Evolutionary conservation across 2,113 vertebrate genomes (phyloP).

Genomic region (Phalacrocorax carbo): DNA sequence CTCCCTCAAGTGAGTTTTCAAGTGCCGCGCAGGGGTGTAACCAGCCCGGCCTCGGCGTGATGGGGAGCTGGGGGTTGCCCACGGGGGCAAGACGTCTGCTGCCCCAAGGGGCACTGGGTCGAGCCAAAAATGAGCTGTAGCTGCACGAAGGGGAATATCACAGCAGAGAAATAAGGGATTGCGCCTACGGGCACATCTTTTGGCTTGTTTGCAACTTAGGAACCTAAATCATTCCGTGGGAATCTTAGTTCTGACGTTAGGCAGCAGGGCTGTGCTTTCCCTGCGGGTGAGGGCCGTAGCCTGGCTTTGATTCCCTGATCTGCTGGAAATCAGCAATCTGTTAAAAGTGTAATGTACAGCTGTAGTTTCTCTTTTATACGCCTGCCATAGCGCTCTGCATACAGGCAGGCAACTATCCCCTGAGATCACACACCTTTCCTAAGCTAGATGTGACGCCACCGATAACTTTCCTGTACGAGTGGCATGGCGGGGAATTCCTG

Average conservation of each 20-base stretch:
- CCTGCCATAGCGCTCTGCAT: not conserved
- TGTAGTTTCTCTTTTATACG: not conserved
- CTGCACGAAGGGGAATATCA: not conserved
- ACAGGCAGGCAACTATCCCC: too few species aligned
- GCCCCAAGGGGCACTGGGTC: not conserved
- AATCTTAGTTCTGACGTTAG: fast-evolving
- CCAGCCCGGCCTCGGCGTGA: fast-evolving
- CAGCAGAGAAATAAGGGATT: fast-evolving
- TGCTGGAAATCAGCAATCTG: not conserved
- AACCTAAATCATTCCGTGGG: fast-evolving
- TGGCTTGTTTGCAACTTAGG: fast-evolving
- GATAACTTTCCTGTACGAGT: not conserved
- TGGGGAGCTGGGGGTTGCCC: not conserved
- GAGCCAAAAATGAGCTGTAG: not conserved
- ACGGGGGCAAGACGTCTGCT: not conserved
- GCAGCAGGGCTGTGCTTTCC: not conserved
- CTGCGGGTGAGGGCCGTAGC: not conserved
- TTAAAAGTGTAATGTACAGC: fast-evolving
- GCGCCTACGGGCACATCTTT: fast-evolving
- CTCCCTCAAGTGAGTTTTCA: not conserved
- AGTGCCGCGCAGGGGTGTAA: too few species aligned
- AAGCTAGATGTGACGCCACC: not conserved
- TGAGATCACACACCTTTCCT: not conserved
- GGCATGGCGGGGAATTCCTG: not conserved
- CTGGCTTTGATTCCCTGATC: not conserved